Evolutionary conservation across 2,888 invertebrate species (phyloP).

Genomic region (Tanytarsus gracilentus): DNA sequence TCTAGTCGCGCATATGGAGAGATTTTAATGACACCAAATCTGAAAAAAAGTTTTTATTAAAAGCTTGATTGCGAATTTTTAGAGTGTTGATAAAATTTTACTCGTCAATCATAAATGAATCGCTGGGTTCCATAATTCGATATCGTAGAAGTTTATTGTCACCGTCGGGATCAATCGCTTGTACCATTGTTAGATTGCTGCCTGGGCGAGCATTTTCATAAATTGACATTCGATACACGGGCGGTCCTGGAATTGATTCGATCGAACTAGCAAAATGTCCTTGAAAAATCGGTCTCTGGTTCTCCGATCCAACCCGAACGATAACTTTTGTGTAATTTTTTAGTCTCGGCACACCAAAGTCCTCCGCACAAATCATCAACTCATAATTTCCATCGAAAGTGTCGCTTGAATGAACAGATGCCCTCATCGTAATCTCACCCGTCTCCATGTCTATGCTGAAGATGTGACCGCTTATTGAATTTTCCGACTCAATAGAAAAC

Average conservation of each 20-base stretch:
- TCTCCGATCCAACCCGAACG: slow-evolving; percentile 69
- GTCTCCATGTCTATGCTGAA: slow-evolving; percentile 57
- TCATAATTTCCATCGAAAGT: slow-evolving; percentile 68
- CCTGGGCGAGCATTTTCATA: slow-evolving; percentile 62
- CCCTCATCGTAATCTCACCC: slow-evolving; percentile 59
- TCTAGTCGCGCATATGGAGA: slow-evolving; percentile 65
- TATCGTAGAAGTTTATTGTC: slow-evolving; percentile 59
- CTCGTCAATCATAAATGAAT: slow-evolving; percentile 66
- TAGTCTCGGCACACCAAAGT: slow-evolving; percentile 59
- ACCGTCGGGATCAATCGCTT: slow-evolving; percentile 72
- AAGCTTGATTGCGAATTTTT: slow-evolving; percentile 3
- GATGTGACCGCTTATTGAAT: slow-evolving; percentile 56
- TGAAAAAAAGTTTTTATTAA: slow-evolving; percentile 36
- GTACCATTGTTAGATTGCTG: slow-evolving; percentile 57
- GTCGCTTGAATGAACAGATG: slow-evolving; percentile 57
- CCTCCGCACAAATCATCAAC: slow-evolving; percentile 57
- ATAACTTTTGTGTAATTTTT: slow-evolving; percentile 56
- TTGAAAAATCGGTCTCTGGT: slow-evolving; percentile 69
- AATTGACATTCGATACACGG: slow-evolving; percentile 60
- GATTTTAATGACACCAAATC: slow-evolving; percentile 60
- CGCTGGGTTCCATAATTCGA: slow-evolving; percentile 64
- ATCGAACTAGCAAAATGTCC: slow-evolving; percentile 56
- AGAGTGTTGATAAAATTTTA: slow-evolving; percentile 24
- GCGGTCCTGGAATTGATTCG: slow-evolving; percentile 53
- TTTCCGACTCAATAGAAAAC: slow-evolving; percentile 59